Conservation (phyloP, 2,113 vertebrate genomes). For the Ia io region DNA sequence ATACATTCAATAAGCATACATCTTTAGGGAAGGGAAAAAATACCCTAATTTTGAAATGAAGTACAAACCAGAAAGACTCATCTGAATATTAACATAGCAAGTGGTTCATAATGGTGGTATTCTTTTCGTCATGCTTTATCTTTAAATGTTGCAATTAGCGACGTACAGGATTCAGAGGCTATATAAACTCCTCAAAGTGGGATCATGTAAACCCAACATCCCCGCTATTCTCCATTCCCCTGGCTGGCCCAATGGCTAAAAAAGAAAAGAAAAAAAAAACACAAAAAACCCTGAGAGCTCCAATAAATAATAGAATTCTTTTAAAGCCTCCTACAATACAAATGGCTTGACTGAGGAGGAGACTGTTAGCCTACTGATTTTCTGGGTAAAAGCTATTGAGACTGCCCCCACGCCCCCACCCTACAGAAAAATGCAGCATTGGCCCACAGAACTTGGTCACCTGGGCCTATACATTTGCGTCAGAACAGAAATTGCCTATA, state of each 20-base stretch:
- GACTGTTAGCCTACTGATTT: constrained; percentile 58
- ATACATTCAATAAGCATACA: constrained; percentile 68
- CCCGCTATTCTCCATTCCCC: constrained; percentile 56
- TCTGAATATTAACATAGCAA: constrained; percentile 55
- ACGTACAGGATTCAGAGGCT: constrained; percentile 41
- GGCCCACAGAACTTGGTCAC: constrained; percentile 63
- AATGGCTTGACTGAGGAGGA: constrained; percentile 63
- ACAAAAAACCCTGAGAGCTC: constrained; percentile 47
- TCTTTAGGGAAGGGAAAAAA: constrained; percentile 40
- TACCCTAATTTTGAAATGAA: constrained; percentile 68
- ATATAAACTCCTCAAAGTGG: constrained; percentile 38
- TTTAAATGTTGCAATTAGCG: constrained; percentile 66
- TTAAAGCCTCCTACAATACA: constrained; percentile 68
- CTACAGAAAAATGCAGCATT: constrained; percentile 57
- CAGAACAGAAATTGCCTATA: constrained; percentile 77
- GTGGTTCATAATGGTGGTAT: constrained; percentile 43
- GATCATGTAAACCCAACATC: constrained; percentile 51
- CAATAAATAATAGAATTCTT: constrained; percentile 71
- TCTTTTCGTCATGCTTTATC: constrained; percentile 63
- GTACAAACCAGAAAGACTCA: constrained; percentile 54
- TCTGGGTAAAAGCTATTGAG: constrained; percentile 68
- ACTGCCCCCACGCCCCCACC: not conserved
- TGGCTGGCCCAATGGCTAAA: constrained; percentile 28
- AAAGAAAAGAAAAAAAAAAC: constrained; percentile 27
- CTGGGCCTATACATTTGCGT: constrained; percentile 64